Evolutionary conservation across 2,113 vertebrate species (phyloP).

Genomic region (Eubucco bourcierii): DNA sequence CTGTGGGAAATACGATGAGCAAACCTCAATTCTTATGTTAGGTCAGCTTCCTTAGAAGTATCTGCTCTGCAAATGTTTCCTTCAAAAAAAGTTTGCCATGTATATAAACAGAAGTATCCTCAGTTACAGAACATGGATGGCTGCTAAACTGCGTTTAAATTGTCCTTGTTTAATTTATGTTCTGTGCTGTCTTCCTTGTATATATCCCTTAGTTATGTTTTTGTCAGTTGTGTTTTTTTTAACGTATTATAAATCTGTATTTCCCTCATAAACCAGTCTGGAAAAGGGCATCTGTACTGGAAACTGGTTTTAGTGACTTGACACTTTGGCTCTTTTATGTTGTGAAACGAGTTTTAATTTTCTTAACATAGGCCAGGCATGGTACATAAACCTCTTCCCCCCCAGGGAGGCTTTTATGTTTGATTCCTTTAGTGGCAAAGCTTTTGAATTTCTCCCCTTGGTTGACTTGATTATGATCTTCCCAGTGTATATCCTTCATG

Average conservation of each 20-base stretch:
- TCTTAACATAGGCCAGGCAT: constrained; percentile 75
- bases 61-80: constrained; percentile 26
- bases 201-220: constrained; percentile 38
- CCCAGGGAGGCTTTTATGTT: constrained; percentile 65
- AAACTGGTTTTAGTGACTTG: constrained; percentile 75
- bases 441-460: constrained; percentile 61
- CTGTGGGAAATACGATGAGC: not conserved
- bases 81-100: constrained; percentile 21
- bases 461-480: constrained; percentile 72
- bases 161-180: constrained; percentile 44
- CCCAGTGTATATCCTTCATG: constrained; percentile 56
- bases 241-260: constrained; percentile 73
- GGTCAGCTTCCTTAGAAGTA: not conserved
- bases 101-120: constrained; percentile 28
- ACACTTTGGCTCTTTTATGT: constrained; percentile 72
- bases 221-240: constrained; percentile 58
- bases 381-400: constrained; percentile 68
- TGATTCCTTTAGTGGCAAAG: constrained; percentile 63
- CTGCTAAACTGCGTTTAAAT: constrained; percentile 22
- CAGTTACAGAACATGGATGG: not conserved
- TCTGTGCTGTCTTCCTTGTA: constrained; percentile 16
- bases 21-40: not conserved
- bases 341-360: constrained; percentile 75
- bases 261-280: constrained; percentile 72
- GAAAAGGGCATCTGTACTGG: constrained; percentile 67